These are phyloP conservation scores for Tachysurus fulvidraco DNA, from an alignment of 2,113 vertebrate species.

Conservation along the genomic window DNA sequence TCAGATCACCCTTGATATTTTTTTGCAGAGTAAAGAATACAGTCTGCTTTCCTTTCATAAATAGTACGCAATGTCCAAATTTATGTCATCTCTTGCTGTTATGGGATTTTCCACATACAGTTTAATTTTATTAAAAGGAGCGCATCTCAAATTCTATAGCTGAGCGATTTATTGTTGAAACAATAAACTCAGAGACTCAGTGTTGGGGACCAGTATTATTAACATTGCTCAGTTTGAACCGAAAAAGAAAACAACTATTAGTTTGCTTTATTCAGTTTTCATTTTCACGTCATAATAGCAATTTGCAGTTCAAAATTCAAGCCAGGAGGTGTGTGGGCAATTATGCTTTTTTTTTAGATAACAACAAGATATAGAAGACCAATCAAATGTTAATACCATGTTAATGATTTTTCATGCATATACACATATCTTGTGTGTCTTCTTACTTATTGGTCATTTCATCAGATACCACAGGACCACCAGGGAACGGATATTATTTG, in stretches of 20 bases:
- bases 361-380: background rate
- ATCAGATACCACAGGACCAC: background rate
- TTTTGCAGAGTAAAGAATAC: background rate
- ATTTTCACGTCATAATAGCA: background rate
- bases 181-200: background rate
- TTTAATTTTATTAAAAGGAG: background rate
- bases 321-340: background rate
- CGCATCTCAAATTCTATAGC: background rate
- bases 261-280: background rate
- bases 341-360: no score
- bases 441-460: background rate
- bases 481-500: background rate
- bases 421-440: background rate
- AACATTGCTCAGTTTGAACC: background rate
- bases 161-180: background rate
- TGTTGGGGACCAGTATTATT: background rate
- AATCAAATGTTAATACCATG: background rate
- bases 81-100: background rate
- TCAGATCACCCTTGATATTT: background rate
- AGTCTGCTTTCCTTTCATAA: background rate
- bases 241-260: background rate
- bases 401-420: background rate
- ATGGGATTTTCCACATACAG: background rate
- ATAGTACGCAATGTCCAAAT: background rate
- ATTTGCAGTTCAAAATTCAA: background rate